Evolutionary conservation across 1,140 invertebrate species (phyloP).

Genomic region (Anoplolepis gracilipes): DNA sequence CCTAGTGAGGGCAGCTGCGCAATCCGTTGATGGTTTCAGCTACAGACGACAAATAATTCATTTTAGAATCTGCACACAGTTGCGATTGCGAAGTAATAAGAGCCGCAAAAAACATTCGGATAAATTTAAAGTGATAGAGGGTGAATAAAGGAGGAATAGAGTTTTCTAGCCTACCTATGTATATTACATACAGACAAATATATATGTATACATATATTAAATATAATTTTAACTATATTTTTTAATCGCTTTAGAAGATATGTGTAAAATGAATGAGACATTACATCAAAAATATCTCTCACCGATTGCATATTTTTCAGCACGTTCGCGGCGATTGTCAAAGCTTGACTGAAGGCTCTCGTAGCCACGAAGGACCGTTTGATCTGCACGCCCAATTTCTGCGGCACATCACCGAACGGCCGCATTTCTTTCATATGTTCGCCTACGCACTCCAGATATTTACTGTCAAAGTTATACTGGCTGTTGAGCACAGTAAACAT

Average conservation of each 20-base stretch:
- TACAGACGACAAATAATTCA: constrained; percentile 69
- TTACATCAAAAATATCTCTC: constrained; percentile 78
- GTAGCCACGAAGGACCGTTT: constrained; percentile 97
- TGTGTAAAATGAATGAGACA: constrained; percentile 15
- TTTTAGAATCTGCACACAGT: constrained; percentile 6
- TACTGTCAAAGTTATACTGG: constrained; percentile 95
- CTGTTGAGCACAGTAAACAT: constrained; percentile 98
- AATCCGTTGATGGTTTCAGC: constrained; percentile 87
- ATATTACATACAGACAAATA: not conserved
- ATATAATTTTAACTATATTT: not conserved
- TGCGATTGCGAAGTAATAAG: not conserved
- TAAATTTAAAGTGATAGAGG: not conserved
- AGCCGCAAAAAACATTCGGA: not conserved
- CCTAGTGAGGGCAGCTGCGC: constrained; percentile 91
- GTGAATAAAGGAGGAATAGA: not conserved
- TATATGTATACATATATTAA: not conserved
- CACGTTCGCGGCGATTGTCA: constrained; percentile 93
- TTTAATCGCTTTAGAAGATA: not conserved
- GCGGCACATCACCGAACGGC: constrained; percentile 97
- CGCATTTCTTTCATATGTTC: constrained; percentile 96
- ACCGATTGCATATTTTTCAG: constrained; percentile 94
- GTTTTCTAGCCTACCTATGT: too few species aligned
- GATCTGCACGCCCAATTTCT: constrained; percentile 95
- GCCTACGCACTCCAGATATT: constrained; percentile 94
- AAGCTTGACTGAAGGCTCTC: constrained; percentile 95